phyloP scores from a whole-genome alignment of 1,140 invertebrate species.

The Polypedilum pembai region DNA sequence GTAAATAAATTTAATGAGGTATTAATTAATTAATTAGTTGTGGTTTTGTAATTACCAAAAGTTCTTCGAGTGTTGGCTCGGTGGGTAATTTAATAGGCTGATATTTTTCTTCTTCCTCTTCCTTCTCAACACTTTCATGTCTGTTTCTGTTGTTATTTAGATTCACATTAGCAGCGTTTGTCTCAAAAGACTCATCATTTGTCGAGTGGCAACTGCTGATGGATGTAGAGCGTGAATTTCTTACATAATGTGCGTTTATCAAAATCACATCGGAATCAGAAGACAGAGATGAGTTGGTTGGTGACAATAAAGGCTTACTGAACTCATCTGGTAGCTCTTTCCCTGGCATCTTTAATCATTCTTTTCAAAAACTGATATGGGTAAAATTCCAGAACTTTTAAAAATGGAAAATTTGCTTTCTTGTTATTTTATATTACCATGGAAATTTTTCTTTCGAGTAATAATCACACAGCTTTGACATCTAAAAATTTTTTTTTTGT shows the following conservation, averaged over 20 bases:
- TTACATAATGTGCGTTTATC: background rate
- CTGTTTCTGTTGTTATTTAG: conserved; percentile 35
- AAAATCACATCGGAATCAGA: background rate
- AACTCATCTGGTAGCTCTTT: background rate
- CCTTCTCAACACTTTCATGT: background rate
- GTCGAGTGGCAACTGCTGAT: background rate
- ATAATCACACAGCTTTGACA: background rate
- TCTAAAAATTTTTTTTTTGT: background rate
- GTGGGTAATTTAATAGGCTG: conserved; percentile 49
- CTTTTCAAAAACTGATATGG: background rate
- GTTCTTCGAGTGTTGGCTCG: conserved; percentile 50
- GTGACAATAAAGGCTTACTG: background rate
- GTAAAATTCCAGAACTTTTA: background rate
- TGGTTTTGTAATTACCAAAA: conserved; percentile 45
- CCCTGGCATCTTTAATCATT: background rate
- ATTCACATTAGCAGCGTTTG: conserved; percentile 31
- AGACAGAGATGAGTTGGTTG: background rate
- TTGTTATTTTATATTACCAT: conserved; percentile 2
- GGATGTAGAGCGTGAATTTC: background rate
- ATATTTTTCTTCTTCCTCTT: conserved; percentile 34
- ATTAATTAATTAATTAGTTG: conserved; percentile 27
- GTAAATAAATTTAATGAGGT: conserved; percentile 29
- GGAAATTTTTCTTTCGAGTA: background rate
- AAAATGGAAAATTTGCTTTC: background rate
- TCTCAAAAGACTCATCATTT: conserved; percentile 16